phyloP scores from a whole-genome alignment of 2,888 invertebrate genomes.

The Cheilosia grossa region DNA sequence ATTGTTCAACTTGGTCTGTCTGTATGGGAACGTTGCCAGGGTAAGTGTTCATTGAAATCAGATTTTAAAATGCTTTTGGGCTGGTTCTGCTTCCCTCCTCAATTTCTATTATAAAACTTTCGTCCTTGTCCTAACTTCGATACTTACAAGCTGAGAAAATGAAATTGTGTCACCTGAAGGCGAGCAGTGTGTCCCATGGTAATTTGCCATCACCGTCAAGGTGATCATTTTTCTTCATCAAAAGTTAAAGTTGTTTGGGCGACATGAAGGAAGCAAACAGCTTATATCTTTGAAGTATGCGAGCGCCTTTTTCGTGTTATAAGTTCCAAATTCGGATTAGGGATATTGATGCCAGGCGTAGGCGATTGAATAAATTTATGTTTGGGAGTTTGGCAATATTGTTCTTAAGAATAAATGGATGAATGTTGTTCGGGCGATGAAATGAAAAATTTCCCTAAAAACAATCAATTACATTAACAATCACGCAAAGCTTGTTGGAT shows the following conservation, averaged over 20 bases:
- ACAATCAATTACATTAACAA: background rate
- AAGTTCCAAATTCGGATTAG: background rate
- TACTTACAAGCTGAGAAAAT: slow-evolving; percentile 15
- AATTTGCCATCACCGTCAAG: slow-evolving; percentile 11
- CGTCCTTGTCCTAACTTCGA: background rate
- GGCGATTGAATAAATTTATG: background rate
- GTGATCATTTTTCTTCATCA: background rate
- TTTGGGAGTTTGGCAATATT: background rate
- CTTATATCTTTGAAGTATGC: slow-evolving; percentile 19
- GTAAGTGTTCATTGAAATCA: slow-evolving; percentile 85
- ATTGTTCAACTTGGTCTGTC: slow-evolving; percentile 98
- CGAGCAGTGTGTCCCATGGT: background rate
- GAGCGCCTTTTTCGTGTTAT: background rate
- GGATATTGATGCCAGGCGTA: slow-evolving; percentile 10
- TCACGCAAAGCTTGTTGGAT: background rate
- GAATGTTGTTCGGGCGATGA: background rate
- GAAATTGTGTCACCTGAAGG: slow-evolving; percentile 51
- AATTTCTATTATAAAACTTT: background rate
- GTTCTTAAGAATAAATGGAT: background rate
- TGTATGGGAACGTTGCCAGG: slow-evolving; percentile 99
- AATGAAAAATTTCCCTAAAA: background rate
- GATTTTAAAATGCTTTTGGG: background rate
- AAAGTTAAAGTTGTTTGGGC: slow-evolving; percentile 25
- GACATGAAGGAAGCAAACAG: slow-evolving; percentile 40
- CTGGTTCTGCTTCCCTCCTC: background rate